phyloP scores from a whole-genome alignment of 2,113 vertebrate genomes.

The Carassius gibelio region DNA sequence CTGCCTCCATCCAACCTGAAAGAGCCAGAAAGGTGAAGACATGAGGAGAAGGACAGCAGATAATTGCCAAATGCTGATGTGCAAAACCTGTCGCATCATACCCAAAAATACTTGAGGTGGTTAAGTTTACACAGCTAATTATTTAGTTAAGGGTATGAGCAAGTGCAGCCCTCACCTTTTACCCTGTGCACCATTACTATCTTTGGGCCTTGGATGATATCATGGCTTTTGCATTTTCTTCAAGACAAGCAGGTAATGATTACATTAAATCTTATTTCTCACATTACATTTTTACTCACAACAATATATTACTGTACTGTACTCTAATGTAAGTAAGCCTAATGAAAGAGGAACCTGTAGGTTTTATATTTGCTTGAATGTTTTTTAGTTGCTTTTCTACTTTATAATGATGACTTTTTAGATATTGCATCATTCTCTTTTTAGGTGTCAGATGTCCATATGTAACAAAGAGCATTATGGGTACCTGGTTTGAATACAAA shows the following conservation, averaged over 20 bases:
- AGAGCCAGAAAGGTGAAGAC: too few species aligned
- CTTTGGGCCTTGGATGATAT: constrained; percentile 81
- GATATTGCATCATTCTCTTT: not conserved
- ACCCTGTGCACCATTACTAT: constrained; percentile 82
- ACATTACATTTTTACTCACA: too few species aligned
- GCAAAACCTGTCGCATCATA: too few species aligned
- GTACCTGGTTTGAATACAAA: constrained; percentile 79
- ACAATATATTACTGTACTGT: too few species aligned
- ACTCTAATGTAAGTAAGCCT: not conserved
- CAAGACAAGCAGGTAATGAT: constrained; percentile 80
- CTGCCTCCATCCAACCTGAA: too few species aligned
- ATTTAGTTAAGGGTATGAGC: too few species aligned
- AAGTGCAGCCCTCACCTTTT: constrained; percentile 71
- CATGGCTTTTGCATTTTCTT: constrained; percentile 83
- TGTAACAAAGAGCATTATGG: constrained; percentile 87
- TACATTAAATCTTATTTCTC: not conserved
- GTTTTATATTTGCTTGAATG: not conserved
- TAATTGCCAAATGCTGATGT: too few species aligned
- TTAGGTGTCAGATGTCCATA: constrained; percentile 81
- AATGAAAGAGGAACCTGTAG: not conserved
- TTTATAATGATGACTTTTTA: too few species aligned
- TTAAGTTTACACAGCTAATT: too few species aligned
- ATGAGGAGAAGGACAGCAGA: too few species aligned
- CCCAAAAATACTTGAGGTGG: too few species aligned
- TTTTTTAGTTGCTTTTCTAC: not conserved